Evolutionary conservation across 2,113 vertebrate genomes (phyloP).

Genomic region (Apus apus): DNA sequence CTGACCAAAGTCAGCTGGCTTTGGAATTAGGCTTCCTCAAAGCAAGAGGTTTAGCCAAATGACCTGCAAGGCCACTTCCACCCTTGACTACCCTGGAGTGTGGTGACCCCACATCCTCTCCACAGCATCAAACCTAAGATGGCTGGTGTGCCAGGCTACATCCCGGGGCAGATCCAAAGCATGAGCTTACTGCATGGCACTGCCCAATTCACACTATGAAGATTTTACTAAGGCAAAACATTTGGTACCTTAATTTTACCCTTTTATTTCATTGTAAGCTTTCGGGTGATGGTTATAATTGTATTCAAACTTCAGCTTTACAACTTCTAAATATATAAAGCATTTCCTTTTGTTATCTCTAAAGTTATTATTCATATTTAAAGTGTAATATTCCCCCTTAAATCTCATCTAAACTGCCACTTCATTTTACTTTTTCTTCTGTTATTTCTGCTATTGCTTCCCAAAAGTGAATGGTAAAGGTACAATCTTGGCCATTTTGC

Average conservation of each 20-base stretch:
- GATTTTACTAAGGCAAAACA: neutral
- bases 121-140: neutral
- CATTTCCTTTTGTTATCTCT: neutral
- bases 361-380: neutral
- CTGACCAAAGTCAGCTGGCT: neutral
- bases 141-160: neutral
- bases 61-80: neutral
- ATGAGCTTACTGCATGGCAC: fast-evolving
- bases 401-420: neutral
- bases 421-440: neutral
- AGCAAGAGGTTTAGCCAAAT: neutral
- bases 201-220: neutral
- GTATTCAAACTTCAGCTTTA: neutral
- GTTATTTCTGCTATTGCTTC: neutral
- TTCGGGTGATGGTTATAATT: neutral
- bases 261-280: neutral
- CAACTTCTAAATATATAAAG: neutral
- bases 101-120: fast-evolving
- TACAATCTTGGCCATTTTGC: neutral
- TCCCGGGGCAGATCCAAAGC: neutral
- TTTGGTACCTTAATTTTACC: neutral
- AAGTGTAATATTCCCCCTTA: neutral
- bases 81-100: neutral
- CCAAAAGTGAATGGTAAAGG: neutral
- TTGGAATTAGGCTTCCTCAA: conserved; percentile 2